Percentiles rank a stretch among this genome's conserved stretches.
These are phyloP conservation scores for Tanytarsus gracilentus DNA, from an alignment of 2,888 invertebrate species.

Conservation along the genomic window DNA sequence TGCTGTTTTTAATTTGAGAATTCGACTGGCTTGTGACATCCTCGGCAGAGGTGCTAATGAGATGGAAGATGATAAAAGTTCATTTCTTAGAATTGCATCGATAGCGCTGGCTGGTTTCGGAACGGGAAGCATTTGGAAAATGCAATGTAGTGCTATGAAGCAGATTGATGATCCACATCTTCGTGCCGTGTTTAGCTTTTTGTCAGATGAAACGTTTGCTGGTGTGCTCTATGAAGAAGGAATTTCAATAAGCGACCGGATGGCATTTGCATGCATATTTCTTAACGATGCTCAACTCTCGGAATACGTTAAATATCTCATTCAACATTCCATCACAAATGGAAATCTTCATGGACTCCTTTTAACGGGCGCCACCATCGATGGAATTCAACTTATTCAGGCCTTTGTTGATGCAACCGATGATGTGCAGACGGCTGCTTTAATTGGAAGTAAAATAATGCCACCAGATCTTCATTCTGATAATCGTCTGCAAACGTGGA, in stretches of 20 bases:
- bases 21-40: conserved; percentile 76
- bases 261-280: conserved; percentile 85
- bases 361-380: conserved; percentile 67
- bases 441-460: conserved; percentile 69
- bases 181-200: conserved; percentile 81
- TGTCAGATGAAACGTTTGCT: conserved; percentile 69
- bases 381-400: conserved; percentile 73
- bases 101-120: conserved; percentile 80
- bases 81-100: conserved; percentile 48
- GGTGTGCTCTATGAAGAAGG: conserved; percentile 70
- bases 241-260: conserved; percentile 76
- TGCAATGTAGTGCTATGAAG: conserved; percentile 63
- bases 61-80: conserved; percentile 38
- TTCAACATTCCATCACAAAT: conserved; percentile 58
- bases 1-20: conserved; percentile 79
- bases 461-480: conserved; percentile 59
- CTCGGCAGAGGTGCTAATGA: conserved; percentile 61
- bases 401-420: conserved; percentile 77
- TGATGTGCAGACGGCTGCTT: conserved; percentile 84
- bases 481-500: conserved; percentile 57
- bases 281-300: conserved; percentile 69
- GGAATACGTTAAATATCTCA: conserved; percentile 66
- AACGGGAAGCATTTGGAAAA: conserved; percentile 75
- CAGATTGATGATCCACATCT: conserved; percentile 85
- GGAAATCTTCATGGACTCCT: conserved; percentile 79